Base-by-base conservation (phyloP, 2,113 vertebrate genomes). In the Cyphomyrus plagiostoma region DNA sequence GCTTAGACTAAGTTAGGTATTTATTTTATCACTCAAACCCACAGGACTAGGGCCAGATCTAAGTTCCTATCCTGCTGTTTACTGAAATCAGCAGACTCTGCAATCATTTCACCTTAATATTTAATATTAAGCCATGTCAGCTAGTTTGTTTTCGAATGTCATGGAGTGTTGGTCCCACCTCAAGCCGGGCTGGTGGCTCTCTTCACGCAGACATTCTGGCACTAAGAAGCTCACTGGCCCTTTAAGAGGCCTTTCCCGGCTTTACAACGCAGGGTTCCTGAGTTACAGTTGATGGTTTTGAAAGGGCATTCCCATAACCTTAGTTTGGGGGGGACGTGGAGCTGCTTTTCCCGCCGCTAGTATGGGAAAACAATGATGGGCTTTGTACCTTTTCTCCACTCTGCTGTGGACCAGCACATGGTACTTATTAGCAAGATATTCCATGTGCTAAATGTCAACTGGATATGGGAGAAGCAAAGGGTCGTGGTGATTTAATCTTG, bases 291-390 rank as follows among this genome's bases (percentile, higher is more conserved):
- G 77, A 89, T 90, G 90, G 88, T 91, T 92, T 82, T 91, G 35
- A 90, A 90, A 91, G 87, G 88, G 70, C 77, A 49, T 89, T 85
- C 85, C 88, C 89, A 86, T 15, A 85, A 50, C 77, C 26, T 23
- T 39, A 80, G 45, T 88, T 58, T 62, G 82, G 85, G 88, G 49
- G 62, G 80, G 62, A 91, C 74, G 82, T 77, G 17, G 85, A 90
- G 88, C 88, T 49, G 58, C 21, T 88, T 87, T 70, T 88, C 84
- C 92, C 91, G 89, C 91, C 89, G 89, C 91, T 85, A 17, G 89
- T 17, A n/a, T 49, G 49, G n/a, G 89, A 90, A 92, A 90, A 93
- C 92, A 94, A 92, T 90, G 89, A 90, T 53, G 80, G 88, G 89
- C 92, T 92, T 89, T 93, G 92, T 93, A 92, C 90, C 88, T 91